Evolutionary conservation across 1,140 invertebrate species (phyloP).

Genomic region (Pantala flavescens): DNA sequence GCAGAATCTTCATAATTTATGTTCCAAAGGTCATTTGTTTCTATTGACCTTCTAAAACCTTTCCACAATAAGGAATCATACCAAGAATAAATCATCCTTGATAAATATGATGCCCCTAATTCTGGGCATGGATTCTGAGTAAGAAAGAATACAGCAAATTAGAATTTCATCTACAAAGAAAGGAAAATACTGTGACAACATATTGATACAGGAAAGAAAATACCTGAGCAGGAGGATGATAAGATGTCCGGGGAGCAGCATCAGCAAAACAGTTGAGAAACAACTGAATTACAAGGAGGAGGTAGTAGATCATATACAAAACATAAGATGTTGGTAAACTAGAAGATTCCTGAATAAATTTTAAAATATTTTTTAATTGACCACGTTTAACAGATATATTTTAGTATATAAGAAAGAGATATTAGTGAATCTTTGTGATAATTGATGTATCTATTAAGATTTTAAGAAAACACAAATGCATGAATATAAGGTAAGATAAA

Average conservation of each 20-base stretch:
- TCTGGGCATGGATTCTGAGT: constrained; percentile 81
- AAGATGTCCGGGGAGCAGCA: constrained; percentile 51
- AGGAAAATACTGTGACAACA: no score
- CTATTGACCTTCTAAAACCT: constrained; percentile 73
- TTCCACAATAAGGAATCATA: constrained; percentile 73
- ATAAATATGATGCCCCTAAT: constrained; percentile 73
- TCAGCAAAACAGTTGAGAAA: constrained; percentile 77
- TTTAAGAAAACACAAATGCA: no score
- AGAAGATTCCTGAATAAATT: constrained; percentile 26
- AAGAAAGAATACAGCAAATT: constrained; percentile 22
- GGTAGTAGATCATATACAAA: constrained; percentile 74
- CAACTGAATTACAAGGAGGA: constrained; percentile 57
- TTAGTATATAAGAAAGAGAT: no score
- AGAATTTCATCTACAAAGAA: no score
- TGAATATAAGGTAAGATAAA: no score
- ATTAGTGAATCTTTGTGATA: no score
- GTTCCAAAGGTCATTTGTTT: constrained; percentile 76
- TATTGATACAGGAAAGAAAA: constrained; percentile 23
- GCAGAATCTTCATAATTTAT: constrained; percentile 77
- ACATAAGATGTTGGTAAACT: constrained; percentile 38
- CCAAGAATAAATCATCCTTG: constrained; percentile 82
- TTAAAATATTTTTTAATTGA: no score
- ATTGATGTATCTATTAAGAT: no score
- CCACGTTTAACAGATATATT: no score
- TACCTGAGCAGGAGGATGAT: constrained; percentile 58